Percentiles rank a stretch among this genome's conserved stretches.
Conservation (phyloP, 2,797 vertebrate species). For the Tamandua tetradactyla region DNA sequence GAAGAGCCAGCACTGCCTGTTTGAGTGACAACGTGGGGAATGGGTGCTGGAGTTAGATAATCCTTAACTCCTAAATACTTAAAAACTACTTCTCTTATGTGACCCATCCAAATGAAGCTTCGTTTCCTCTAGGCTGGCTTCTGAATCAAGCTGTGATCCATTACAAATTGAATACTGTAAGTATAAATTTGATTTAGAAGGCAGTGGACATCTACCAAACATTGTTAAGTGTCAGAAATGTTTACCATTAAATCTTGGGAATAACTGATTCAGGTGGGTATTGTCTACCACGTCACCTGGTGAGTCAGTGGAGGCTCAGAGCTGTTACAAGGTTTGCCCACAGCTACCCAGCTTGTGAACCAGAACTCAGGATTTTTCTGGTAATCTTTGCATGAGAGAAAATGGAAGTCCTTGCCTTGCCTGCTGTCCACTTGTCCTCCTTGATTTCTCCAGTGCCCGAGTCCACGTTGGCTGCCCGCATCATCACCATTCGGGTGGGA, state of each 20-base stretch:
- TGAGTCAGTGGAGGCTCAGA: background rate
- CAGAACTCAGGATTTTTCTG: background rate
- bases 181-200: rapidly evolving
- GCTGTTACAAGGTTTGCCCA: background rate
- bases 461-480: rapidly evolving
- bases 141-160: no score
- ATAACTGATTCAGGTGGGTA: background rate
- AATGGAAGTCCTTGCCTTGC: no score
- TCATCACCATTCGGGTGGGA: background rate
- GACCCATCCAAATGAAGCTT: rapidly evolving
- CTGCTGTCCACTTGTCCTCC: background rate
- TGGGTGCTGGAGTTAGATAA: rapidly evolving
- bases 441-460: background rate
- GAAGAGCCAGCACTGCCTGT: background rate
- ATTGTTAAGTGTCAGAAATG: background rate
- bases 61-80: rapidly evolving
- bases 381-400: background rate
- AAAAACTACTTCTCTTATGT: background rate
- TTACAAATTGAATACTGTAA: background rate
- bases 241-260: background rate
- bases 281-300: background rate
- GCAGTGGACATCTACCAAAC: background rate
- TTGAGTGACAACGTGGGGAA: rapidly evolving
- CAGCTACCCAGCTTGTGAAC: background rate
- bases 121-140: background rate